Evolutionary conservation across 1,140 invertebrate species (phyloP).

Genomic region (Chionoecetes opilio): DNA sequence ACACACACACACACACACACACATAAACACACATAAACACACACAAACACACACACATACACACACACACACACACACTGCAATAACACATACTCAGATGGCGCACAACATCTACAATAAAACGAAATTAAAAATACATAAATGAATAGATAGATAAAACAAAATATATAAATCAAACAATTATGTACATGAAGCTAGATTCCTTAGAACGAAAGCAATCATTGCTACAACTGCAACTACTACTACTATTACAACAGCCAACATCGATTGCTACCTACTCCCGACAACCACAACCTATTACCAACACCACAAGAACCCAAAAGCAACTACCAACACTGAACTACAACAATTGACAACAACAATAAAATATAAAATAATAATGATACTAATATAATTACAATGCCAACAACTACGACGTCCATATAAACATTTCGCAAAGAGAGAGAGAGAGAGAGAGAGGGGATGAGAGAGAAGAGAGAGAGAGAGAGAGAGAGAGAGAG

Average conservation of each 20-base stretch:
- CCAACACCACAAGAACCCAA: too few species aligned
- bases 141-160: background rate
- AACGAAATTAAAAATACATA: background rate
- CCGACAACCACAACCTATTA: too few species aligned
- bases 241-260: background rate
- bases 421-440: background rate
- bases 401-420: too few species aligned
- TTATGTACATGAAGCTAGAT: background rate
- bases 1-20: constrained; percentile 28
- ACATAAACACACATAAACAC: background rate
- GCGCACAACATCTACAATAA: background rate
- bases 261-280: too few species aligned
- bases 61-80: background rate
- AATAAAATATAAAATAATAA: too few species aligned
- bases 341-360: too few species aligned
- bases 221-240: background rate
- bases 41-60: background rate
- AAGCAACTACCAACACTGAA: too few species aligned
- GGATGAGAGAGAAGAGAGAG: background rate
- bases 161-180: background rate
- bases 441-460: constrained; percentile 8
- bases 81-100: background rate
- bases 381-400: too few species aligned
- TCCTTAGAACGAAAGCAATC: background rate
- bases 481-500: constrained; percentile 39